Base-by-base conservation (phyloP, 2,113 vertebrate species). In the Leptosomus discolor region DNA sequence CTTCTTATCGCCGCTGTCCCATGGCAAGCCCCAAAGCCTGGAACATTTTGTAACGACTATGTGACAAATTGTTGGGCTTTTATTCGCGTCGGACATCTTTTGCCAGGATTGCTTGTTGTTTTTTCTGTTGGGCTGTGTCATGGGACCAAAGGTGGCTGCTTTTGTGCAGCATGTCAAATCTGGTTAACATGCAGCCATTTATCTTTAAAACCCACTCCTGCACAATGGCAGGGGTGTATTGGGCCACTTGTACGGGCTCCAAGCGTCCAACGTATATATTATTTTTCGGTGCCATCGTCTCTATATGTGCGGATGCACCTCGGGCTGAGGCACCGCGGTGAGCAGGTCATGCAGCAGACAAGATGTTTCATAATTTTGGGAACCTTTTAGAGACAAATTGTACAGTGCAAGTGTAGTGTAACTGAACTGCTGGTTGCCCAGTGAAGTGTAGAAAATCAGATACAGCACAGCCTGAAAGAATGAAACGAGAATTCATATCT, bases 151-250 rank as follows among this genome's bases (percentile, higher is more conserved):
- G 98, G 99, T 99, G 99, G 98, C 98, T 98, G 98, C 98, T 98
- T 99, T 99, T 99, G 98, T 99, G 98, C 98, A 97, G 98, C 98
- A 99, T 99, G 99, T 99, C 99, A 99, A 99, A 99, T 98, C 98
- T 99, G 98, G 99, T 99, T 99, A 99, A 99, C 98, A 98, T 98
- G 98, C 98, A 95, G 98, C 98, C 98, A 98, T 99, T 99, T 99
- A 99, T 99, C 98, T 98, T 98, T 98, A 97, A 98, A 99, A 97
- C 98, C 98, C 98, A 98, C 98, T 97, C 95, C 94, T 57, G 97
- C 98, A 99, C 98, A 98, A 98, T 98, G 97, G 98, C 97, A 95
- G 97, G 88, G 75, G 97, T 97, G 96, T 95, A 88, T 92, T 96
- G 92, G 98, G 97, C 96, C 96, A 97, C 95, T 96, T 71, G 85